Conservation (phyloP, 2,797 vertebrate species). For the Coracias cyanogaster region DNA sequence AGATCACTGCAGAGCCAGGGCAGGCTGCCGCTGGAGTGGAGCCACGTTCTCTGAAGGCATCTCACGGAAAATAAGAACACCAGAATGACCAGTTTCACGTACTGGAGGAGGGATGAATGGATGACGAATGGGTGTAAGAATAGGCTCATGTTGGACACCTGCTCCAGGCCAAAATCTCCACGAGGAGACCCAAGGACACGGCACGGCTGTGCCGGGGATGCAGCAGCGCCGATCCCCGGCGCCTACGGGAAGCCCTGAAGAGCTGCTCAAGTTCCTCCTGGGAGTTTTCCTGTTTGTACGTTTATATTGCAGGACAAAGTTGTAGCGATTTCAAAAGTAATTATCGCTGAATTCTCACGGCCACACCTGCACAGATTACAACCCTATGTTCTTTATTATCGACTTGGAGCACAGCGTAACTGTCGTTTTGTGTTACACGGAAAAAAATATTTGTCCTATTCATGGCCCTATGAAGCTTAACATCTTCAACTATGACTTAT, state of each 20-base stretch:
- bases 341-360: not conserved
- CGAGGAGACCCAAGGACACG: fast-evolving
- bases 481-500: not conserved
- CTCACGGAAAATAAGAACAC: not conserved
- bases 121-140: not conserved
- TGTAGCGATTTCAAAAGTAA: not conserved
- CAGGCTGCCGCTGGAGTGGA: not conserved
- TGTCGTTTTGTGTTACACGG: not conserved
- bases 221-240: not conserved
- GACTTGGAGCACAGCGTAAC: not conserved
- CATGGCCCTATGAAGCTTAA: not conserved
- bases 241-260: not conserved
- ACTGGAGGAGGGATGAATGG: not conserved
- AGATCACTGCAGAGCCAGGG: not conserved
- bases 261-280: not conserved
- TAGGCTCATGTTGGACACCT: fast-evolving
- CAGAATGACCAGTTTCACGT: not conserved
- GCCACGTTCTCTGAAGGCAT: not conserved
- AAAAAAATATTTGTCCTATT: not conserved
- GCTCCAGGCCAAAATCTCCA: not conserved
- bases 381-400: not conserved
- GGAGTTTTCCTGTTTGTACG: not conserved
- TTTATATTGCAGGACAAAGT: not conserved
- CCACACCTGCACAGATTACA: not conserved
- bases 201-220: fast-evolving